These are phyloP conservation scores for Trogon surrucura DNA, from an alignment of 2,113 vertebrate genomes.

Conservation along the genomic window DNA sequence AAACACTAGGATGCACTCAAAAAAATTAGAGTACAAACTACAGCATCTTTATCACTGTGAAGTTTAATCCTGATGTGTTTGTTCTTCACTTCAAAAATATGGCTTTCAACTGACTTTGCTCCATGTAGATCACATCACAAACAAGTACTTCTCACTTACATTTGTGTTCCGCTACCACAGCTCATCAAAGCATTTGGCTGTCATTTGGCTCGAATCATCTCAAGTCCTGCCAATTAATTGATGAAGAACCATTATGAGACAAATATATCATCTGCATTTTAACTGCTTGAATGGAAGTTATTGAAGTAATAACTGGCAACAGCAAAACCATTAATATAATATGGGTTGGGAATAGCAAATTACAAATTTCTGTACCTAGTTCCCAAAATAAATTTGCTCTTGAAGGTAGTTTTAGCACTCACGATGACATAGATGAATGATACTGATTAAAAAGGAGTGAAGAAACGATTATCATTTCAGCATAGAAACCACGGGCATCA, in stretches of 20 bases:
- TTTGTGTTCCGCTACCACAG: background rate
- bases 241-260: constrained; percentile 57
- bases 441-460: constrained; percentile 65
- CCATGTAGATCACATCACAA: background rate
- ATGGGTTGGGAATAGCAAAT: constrained; percentile 55
- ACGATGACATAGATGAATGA: constrained; percentile 61
- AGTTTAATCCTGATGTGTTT: background rate
- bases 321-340: constrained; percentile 77
- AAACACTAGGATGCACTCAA: background rate
- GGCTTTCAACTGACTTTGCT: background rate
- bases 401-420: constrained; percentile 43
- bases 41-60: background rate
- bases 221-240: constrained; percentile 52
- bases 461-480: constrained; percentile 67
- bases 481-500: constrained; percentile 30
- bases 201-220: constrained; percentile 10
- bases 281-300: constrained; percentile 54
- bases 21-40: background rate
- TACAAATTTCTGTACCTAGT: constrained; percentile 54
- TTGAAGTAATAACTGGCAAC: constrained; percentile 65
- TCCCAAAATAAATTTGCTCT: constrained; percentile 57
- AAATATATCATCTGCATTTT: constrained; percentile 66
- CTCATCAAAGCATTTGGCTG: constrained; percentile 20
- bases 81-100: background rate
- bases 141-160: background rate